These are phyloP conservation scores for Taeniopygia guttata DNA, from an alignment of 2,797 vertebrate species.

Conservation along the genomic window DNA sequence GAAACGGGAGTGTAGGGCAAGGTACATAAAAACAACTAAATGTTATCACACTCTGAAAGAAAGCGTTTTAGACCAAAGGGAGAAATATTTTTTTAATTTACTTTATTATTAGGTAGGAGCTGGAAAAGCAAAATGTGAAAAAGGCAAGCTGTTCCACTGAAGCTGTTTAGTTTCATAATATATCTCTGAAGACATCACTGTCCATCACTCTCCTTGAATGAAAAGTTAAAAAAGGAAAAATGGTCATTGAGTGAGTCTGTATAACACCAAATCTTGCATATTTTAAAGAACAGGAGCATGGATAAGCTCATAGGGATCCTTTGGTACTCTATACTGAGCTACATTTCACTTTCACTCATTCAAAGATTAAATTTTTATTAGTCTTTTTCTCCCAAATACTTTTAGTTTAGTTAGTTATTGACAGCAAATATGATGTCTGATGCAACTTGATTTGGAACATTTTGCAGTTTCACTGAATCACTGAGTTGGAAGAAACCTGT, in stretches of 20 bases:
- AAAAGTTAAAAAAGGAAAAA: not conserved
- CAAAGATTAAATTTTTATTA: not conserved
- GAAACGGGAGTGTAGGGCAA: not conserved
- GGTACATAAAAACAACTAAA: not conserved
- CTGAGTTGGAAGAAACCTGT: not conserved
- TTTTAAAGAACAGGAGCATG: not conserved
- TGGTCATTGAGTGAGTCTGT: not conserved
- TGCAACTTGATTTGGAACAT: not conserved
- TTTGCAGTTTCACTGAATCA: not conserved
- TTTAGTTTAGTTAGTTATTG: not conserved
- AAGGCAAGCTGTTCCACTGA: not conserved
- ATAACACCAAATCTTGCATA: not conserved
- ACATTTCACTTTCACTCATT: not conserved
- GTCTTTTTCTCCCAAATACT: not conserved
- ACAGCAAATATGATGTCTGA: not conserved
- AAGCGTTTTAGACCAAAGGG: not conserved
- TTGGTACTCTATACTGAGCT: not conserved
- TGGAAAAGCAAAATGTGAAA: not conserved
- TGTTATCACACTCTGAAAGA: not conserved
- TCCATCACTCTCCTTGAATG: not conserved
- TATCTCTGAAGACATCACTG: not conserved
- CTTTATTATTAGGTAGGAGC: not conserved
- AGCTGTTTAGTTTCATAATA: not conserved
- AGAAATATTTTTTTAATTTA: not conserved
- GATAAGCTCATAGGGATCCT: not conserved